Evolutionary conservation across 35 echinoderm and acorn worm species (phyloP), one percentile per base, ranked within the genome.

Genomic region (Apostichopus parvimensis): DNA sequence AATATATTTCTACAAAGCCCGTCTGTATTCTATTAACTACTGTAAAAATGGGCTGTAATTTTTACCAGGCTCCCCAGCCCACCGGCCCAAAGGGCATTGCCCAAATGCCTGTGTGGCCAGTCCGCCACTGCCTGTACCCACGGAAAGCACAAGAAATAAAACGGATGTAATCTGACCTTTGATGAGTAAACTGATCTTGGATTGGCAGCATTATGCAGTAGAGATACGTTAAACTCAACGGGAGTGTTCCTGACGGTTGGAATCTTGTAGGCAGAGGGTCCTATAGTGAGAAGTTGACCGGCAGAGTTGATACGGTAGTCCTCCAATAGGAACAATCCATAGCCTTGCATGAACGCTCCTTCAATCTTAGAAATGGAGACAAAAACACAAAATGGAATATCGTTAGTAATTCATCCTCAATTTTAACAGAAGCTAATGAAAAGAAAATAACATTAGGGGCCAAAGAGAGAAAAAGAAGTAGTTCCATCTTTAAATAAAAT

Each of bases 341-440:
- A 92, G 7, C 90, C 90, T 54, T 92, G 90, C 54, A 83, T 64
- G n/a, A 92, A 92, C 1, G n/a, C 90, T 5, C 90, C 90, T 82
- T 92, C 90, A 54, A 92, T 45, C 90, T 92, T 57, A 83, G 77
- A 21, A 60, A 54, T 10, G 57, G 45, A 78, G 1, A 0, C 10
- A 23, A 89, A 28, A 89, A 89, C 8, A 45, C 8, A 24, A 45
- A 24, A 77, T 52, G 5, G 91, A 94, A n/a, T 57, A 13, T 45
- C 34, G 2, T 45, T 45, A 3, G 34, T 45, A 0, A 0, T 45
- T 45, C 34, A 4, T 0, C 34, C 34, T 45, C 34, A 45, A 45
- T 45, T 45, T 45, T 45, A 45, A 45, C 34, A 58, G 20, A 90
- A 24, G 5, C 4, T 24, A 7, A n/a, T 26, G 58, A 12, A 61